Conservation (phyloP, 2,113 vertebrate species). For the Hemibagrus wyckioides region DNA sequence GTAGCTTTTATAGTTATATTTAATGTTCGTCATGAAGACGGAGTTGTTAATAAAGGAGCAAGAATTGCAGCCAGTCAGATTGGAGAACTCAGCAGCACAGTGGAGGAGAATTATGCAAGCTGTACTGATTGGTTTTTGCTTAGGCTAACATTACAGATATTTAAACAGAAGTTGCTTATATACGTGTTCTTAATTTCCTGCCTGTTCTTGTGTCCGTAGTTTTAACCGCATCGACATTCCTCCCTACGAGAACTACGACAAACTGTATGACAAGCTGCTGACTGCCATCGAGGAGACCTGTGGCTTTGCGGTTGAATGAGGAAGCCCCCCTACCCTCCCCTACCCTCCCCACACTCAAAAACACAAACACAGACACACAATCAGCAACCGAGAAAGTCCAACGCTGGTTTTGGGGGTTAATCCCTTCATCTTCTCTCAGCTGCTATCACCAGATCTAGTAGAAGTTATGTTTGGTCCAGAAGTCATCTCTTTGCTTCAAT, state of each 20-base stretch:
- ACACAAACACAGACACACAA: neutral
- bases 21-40: neutral
- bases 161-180: neutral
- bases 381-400: neutral
- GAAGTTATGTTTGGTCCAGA: neutral
- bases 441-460: conserved; percentile 3
- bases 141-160: neutral
- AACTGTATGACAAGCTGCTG: conserved; percentile 98
- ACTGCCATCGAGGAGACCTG: conserved; percentile 99
- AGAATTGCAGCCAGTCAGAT: neutral
- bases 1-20: no score
- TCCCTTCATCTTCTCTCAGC: conserved; percentile 4
- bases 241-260: conserved; percentile 94
- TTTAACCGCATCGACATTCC: conserved; percentile 99
- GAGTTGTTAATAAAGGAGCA: neutral
- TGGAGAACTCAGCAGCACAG: neutral
- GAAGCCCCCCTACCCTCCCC: no score
- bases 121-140: neutral
- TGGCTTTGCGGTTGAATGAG: conserved; percentile 95
- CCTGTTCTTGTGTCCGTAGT: conserved; percentile 65
- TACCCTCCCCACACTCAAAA: neutral
- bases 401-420: neutral
- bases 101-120: neutral
- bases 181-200: conserved; percentile 15
- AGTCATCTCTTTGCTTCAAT: neutral